Base-by-base conservation (phyloP, 2,888 invertebrate species). In the Nomada ferruginata region DNA sequence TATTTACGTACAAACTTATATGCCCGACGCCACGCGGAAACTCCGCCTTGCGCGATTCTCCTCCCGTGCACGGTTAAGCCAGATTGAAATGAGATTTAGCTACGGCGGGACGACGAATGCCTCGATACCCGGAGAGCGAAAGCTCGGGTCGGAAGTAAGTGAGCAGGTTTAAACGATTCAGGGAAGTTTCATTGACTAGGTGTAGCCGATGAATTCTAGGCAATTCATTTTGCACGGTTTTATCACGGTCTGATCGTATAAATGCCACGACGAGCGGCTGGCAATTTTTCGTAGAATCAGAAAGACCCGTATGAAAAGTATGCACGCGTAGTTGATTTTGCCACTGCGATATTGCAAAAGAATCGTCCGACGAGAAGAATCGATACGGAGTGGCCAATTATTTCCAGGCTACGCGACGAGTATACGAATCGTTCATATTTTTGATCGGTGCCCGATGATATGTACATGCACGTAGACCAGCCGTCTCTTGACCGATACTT, bases 1-100 rank as follows among this genome's bases (percentile, higher is more conserved):
- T 75, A 75, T 83, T 81, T 76, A 65, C 78, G 44, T 70, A 36
- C 52, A 65, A 75, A 76, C 69, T 83, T 76, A 44, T 60, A 36
- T 52, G 50, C 47, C 52, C 57, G 55, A 55, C 13, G 47, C 47
- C 47, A 13, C 2, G 47, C 47, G 47, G 47, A 47, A 80, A 72
- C 76, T 72, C 59, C 20, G 36, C 65, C 65, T 29, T 60, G 20
- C 59, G 36, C 20, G n/a, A 15, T 23, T 11, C 55, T 10, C 15
- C 11, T 18, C 26, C 10, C 13, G 5, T 11, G 42, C 50, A 15
- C 23, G 20, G 29, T 50, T 63, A 57, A 72, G 36, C 72, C 61
- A 23, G 72, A 70, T 73, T 71, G 66, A 76, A 70, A 76, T 71
- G 66, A 76, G 55, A 73, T 69, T 71, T 69, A 13, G 7, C 59